Evolutionary conservation across 2,113 vertebrate genomes (phyloP), one percentile per base, ranked within the genome.

Genomic region (Polypterus bichir): DNA sequence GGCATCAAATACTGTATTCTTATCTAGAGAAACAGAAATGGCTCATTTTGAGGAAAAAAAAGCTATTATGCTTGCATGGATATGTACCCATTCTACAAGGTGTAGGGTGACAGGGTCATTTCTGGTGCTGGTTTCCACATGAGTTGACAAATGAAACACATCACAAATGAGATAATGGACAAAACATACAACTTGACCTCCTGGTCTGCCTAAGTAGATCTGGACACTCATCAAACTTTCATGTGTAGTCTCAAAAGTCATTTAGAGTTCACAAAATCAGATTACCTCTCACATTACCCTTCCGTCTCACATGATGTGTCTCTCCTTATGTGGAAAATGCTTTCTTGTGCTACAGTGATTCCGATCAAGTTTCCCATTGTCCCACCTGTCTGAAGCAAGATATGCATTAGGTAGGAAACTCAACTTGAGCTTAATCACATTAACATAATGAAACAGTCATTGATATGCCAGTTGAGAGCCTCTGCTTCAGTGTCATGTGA

Each of bases 231-330:
- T 75, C 62, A 72, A 49, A 62, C 72, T 71, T 72, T 76, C 61
- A 68, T 67, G 47, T 66, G 59, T 59, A 67, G 54, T 57, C 59
- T 75, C 63, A 64, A 54, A 76, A 76, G 73, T 75, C 63, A 74
- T 68, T 67, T 9, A 47, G 60, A 69, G 61, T 75, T 77, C 75
- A 75, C 44, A 68, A 78, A 80, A 80, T 74, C 5, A 48, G 74
- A 74, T 83, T 80, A 74, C 49, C 7, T 76, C 64, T 74, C 65
- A 52, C 49, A 68, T 75, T 70, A 75, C 64, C 44, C 46, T 62
- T 71, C 73, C 64, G 9, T 45, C 52, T 66, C 58, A 54, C 45
- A 52, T 73, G 73, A 68, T 70, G 5, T 49, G 71, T 70, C 71
- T 62, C 9, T 66, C 48, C 66, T 11, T 53, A 48, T 71, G 64